Conservation (phyloP, 2,113 vertebrate species). For the Engystomops pustulosus region DNA sequence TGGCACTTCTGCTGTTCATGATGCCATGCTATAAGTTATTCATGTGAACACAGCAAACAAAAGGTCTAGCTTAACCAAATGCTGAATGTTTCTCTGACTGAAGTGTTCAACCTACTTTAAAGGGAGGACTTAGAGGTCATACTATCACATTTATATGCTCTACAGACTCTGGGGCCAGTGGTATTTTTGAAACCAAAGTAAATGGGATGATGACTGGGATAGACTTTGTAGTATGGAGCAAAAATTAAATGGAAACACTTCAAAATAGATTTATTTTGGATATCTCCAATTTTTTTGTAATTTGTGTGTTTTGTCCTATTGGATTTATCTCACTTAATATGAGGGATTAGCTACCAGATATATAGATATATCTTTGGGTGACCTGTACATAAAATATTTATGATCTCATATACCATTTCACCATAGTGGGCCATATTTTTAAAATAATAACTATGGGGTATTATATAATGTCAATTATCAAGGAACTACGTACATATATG, state of each 20-base stretch:
- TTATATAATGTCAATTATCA: too few relatives aligned
- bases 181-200: constrained; percentile 50
- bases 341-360: too few relatives aligned
- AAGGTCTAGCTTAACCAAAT: constrained; percentile 68
- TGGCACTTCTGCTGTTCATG: constrained; percentile 67
- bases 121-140: constrained; percentile 60
- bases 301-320: not conserved
- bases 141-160: constrained; percentile 65
- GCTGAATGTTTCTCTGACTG: constrained; percentile 66
- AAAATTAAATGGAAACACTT: not conserved
- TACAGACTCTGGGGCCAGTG: constrained; percentile 44
- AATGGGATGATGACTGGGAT: constrained; percentile 39
- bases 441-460: too few relatives aligned
- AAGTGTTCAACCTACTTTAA: constrained; percentile 65
- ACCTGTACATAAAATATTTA: too few relatives aligned
- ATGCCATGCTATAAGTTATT: constrained; percentile 75
- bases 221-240: not conserved
- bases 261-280: not conserved
- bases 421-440: too few relatives aligned
- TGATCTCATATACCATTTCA: too few relatives aligned
- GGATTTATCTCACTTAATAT: too few relatives aligned
- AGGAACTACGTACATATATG: too few relatives aligned
- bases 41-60: constrained; percentile 73
- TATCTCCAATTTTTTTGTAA: not conserved
- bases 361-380: too few relatives aligned